Evolutionary conservation across 2,113 vertebrate species (phyloP).

Genomic region (Periophthalmodon schlosseri): DNA sequence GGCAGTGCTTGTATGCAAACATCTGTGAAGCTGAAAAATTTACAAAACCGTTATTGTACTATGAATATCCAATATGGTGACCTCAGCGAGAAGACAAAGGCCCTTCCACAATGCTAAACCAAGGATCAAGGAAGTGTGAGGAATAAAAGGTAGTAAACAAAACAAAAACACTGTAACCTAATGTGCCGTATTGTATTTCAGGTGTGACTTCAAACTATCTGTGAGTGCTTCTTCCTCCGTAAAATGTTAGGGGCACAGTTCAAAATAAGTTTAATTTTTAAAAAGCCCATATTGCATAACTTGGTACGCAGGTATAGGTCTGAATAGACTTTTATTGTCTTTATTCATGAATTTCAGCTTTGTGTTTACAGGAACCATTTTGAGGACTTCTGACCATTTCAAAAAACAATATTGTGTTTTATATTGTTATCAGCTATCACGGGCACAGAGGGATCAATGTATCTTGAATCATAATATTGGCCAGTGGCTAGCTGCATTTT

Average conservation of each 20-base stretch:
- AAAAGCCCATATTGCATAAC: too few species aligned
- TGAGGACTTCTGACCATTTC: background rate
- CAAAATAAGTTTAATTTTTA: too few species aligned
- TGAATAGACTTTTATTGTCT: background rate
- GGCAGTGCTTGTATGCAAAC: background rate
- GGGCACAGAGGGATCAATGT: background rate
- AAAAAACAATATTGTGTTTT: background rate
- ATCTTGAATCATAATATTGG: background rate
- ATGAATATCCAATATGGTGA: slow-evolving; percentile 25
- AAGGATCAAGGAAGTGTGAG: slow-evolving; percentile 28
- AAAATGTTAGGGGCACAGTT: too few species aligned
- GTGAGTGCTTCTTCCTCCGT: background rate
- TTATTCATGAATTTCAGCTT: background rate
- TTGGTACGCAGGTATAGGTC: too few species aligned
- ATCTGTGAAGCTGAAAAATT: slow-evolving; percentile 6
- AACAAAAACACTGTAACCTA: slow-evolving; percentile 14
- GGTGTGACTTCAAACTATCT: slow-evolving; percentile 6
- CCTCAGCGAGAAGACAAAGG: slow-evolving; percentile 38
- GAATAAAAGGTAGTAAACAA: slow-evolving; percentile 26
- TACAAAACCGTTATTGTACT: slow-evolving; percentile 33
- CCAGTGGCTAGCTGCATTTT: background rate
- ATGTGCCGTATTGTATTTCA: slow-evolving; percentile 15
- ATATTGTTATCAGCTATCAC: background rate
- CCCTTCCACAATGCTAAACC: slow-evolving; percentile 30
- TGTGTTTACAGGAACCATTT: too few species aligned